Conservation (phyloP, 2,113 vertebrate genomes). For the Amblyopsis rosae region DNA sequence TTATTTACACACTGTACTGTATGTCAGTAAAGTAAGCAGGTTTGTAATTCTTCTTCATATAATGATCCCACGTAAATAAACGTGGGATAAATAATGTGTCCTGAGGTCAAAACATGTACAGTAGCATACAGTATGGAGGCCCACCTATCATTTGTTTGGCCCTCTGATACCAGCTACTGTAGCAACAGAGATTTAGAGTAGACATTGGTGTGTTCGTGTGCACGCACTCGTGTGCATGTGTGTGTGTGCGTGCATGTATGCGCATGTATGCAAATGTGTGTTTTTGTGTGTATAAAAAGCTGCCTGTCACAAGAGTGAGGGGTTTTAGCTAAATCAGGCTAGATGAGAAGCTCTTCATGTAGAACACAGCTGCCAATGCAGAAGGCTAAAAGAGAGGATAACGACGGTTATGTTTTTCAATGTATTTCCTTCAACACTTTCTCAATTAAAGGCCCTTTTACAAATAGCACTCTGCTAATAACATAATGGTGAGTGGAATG, state of each 20-base stretch:
- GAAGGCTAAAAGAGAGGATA: constrained; percentile 37
- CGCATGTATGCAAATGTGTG: background rate
- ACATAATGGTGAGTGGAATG: constrained; percentile 81
- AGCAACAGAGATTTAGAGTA: constrained; percentile 6
- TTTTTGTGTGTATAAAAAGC: constrained; percentile 32
- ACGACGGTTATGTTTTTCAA: constrained; percentile 67
- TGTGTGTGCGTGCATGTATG: constrained; percentile 9
- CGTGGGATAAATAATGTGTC: background rate
- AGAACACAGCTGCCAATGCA: constrained; percentile 52
- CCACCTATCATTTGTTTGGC: background rate
- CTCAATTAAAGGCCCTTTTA: constrained; percentile 77
- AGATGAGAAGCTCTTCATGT: constrained; percentile 60
- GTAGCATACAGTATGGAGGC: background rate
- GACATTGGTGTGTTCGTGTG: constrained; percentile 14
- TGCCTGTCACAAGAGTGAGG: constrained; percentile 47
- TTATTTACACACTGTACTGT: no score
- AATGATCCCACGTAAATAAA: background rate
- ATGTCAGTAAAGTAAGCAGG: background rate
- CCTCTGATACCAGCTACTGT: background rate
- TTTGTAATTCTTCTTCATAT: background rate
- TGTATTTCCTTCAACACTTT: constrained; percentile 75
- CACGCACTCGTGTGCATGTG: constrained; percentile 13
- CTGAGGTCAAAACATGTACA: background rate
- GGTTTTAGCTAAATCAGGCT: constrained; percentile 57
- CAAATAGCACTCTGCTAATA: constrained; percentile 77